Evolutionary conservation across 2,797 vertebrate species (phyloP), one percentile per base, ranked within the genome.

Genomic region (Pseudomugil tenellus): DNA sequence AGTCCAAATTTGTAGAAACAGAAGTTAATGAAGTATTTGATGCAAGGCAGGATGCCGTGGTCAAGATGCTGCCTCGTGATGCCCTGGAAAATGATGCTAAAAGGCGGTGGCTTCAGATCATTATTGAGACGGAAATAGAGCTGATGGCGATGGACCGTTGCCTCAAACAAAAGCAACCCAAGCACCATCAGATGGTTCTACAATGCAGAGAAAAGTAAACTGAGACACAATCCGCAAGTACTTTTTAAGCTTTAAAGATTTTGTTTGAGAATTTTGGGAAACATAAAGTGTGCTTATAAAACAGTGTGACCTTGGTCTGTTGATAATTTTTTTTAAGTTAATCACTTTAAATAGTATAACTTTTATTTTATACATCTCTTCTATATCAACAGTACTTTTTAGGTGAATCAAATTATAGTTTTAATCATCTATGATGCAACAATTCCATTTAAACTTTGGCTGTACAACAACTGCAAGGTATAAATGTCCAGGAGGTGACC

Each of bases 1-100:
- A 95, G 81, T 43, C 94, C 93, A 84, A 94, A 95, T 74, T 93
- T 94, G 74, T 95, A 94, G 90, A 91, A 94, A 67, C 83, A 87
- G 41, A 91, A 94, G 87, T 94, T 95, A 70, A 92, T 63, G 65
- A 95, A 95, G 70, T 94, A 94, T 74, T 92, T 94, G 76, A 92
- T 39, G 58, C 89, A 83, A 26, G 85, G 87, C 60, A 90, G 56
- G 4, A 95, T 19, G 29, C 92, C 89, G 0, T 87, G 78, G 48
- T 94, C 92, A 26, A 94, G 83, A 69, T 93, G 86, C 5, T 91
- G 90, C 43, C 70, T 55, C 0, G 92, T 87, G 79, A 94, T 43
- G 13, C 83, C 84, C 9, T 93, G 88, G 74, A 93, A 89, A 63
- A 92, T 73, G 28, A 80, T 85, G 43, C 89, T 83, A 35, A 86